Base-by-base conservation (phyloP, 2,888 invertebrate genomes). In the Drosophila formosana region DNA sequence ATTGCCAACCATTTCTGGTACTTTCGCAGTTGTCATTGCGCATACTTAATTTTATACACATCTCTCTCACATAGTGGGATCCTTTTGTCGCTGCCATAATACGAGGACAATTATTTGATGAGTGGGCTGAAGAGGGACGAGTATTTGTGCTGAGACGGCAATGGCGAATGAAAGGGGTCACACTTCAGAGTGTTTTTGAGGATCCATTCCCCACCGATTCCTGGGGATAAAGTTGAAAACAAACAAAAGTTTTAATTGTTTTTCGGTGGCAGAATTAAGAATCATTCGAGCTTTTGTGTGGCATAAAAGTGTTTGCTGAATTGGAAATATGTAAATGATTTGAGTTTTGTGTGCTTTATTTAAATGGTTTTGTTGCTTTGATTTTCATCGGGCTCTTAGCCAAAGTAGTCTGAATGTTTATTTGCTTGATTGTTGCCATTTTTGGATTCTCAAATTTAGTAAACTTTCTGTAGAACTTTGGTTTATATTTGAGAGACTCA, bases 71-170 rank as follows among this genome's bases (percentile, higher is more conserved):
- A 32, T 41, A 8, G 1, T 11, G 67, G 56, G 68, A 50, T 66
- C 53, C 53, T 70, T 78, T 83, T 74, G 81, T 79, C 66, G 72
- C 58, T 63, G 76, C 67, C 73, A 73, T 79, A 79, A 85, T 79
- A 78, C 78, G 74, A 77, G 89, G 89, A 87, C 87, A 87, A 89
- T 87, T 88, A 88, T 88, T 88, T 89, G 88, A 86, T 89, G 86
- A 88, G 86, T 88, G 86, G 74, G 49, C 52, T 71, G 74, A 74
- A 71, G 70, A 71, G 73, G 71, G 74, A 78, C 76, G 70, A 50
- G 28, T 30, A n/a, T 63, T 63, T 25, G 28, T 23, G 9, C 65
- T 63, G 28, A 23, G 34, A n/a, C 26, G 23, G 13, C 41, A 66
- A 39, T 78, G 80, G 75, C 72, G 69, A 81, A 68, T 80, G 52